Conservation (phyloP, 2,797 vertebrate genomes). For the Acanthurus leucopareius region DNA sequence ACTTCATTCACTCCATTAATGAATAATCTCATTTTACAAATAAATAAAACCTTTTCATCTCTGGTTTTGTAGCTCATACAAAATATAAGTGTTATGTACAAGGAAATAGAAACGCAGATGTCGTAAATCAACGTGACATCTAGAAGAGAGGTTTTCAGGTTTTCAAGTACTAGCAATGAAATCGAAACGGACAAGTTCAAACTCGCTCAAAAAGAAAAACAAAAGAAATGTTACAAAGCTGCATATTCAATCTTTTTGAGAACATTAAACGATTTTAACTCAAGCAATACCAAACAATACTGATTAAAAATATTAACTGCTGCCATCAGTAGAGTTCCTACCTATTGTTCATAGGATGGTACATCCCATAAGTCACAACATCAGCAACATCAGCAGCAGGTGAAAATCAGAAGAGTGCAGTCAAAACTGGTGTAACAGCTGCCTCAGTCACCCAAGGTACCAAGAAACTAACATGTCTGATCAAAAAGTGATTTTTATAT, state of each 20-base stretch:
- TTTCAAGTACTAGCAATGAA: slow-evolving; percentile 57
- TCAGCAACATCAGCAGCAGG: neutral
- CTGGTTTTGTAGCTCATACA: slow-evolving; percentile 30
- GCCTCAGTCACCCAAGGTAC: neutral
- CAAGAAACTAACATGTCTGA: neutral
- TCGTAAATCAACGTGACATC: slow-evolving; percentile 31
- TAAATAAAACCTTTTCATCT: slow-evolving; percentile 36
- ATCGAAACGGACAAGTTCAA: slow-evolving; percentile 25
- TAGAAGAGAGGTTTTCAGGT: slow-evolving; percentile 61
- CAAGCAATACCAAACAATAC: slow-evolving; percentile 18
- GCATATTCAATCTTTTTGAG: slow-evolving; percentile 14
- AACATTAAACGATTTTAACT: slow-evolving; percentile 14
- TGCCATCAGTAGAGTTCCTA: slow-evolving; percentile 2
- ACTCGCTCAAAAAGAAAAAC: slow-evolving; percentile 11
- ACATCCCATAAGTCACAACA: neutral
- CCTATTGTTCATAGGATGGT: neutral
- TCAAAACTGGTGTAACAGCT: neutral
- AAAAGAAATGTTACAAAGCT: slow-evolving; percentile 20
- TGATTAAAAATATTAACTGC: slow-evolving; percentile 24
- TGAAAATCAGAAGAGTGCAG: neutral
- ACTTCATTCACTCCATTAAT: neutral
- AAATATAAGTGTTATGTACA: slow-evolving; percentile 42
- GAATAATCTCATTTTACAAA: slow-evolving; percentile 31
- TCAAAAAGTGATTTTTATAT: neutral
- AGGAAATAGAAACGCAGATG: slow-evolving; percentile 12